Evolutionary conservation across 2,113 vertebrate genomes (phyloP), one percentile per base, ranked within the genome.

Genomic region (Bubo scandiacus): DNA sequence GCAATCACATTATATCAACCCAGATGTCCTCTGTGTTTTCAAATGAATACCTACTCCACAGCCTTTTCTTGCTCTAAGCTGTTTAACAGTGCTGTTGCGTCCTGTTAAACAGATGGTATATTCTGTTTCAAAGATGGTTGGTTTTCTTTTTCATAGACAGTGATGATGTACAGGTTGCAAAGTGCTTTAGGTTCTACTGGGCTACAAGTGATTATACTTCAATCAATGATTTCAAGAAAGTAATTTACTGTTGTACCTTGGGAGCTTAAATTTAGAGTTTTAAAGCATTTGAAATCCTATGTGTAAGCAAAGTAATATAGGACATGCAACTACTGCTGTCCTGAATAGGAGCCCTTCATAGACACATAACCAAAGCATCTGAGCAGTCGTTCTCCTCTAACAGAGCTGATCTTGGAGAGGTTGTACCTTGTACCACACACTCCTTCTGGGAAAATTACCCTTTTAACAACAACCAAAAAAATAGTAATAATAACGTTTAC

Each of bases 331-430:
- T 43, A 38, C n/a, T 17, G 40, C 54, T 71, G 42, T 30, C 40
- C 34, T 57, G 47, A 70, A 34, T 2, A 54, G 49, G 36, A 80
- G 25, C 12, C 42, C 74, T 32, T 10, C 34, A 25, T 0, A 25
- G 40, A 61, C 27, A 61, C 19, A 15, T 2, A 95, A 96, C 77
- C 45, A 86, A 95, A 95, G 94, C 72, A 93, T 68, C 86, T 42
- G 82, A 97, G 77, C 86, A 92, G 54, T 92, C 79, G 8, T 51
- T 66, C 88, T 86, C 78, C 88, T 81, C 88, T 72, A 81, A 88
- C 23, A 73, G 65, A 96, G 79, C 89, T 94, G 91, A 91, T 94
- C 81, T 96, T 78, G 70, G 88, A 96, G 94, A 81, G 87, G 70
- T 40, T 62, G 81, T 66, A 92, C 92, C 94, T 94, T 65, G 59